These are phyloP conservation scores for Tolmerus cingulatus DNA, from an alignment of 2,888 invertebrate genomes.

Conservation along the genomic window DNA sequence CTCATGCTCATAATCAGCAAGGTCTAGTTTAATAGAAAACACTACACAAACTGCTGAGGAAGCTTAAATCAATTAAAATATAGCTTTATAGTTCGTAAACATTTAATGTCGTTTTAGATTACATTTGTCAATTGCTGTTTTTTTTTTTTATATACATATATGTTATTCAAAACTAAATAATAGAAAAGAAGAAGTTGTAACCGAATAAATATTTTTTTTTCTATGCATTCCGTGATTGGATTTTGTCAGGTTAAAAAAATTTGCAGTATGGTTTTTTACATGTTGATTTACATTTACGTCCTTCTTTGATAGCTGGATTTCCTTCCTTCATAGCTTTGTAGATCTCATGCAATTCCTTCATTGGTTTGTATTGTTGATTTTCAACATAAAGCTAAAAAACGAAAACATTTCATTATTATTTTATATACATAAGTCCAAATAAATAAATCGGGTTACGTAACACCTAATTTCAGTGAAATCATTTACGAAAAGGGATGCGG, in stretches of 20 bases:
- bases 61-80: too few species aligned
- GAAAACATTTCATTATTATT: neutral
- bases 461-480: too few species aligned
- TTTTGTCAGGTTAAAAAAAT: neutral
- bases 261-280: neutral
- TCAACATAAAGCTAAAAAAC: slow-evolving; percentile 53
- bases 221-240: neutral
- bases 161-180: neutral
- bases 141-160: too few species aligned
- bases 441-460: too few species aligned
- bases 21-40: too few species aligned
- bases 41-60: too few species aligned
- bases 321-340: slow-evolving; percentile 56
- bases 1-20: too few species aligned
- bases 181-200: neutral
- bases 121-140: too few species aligned
- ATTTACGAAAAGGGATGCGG: too few species aligned
- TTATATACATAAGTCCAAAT: too few species aligned
- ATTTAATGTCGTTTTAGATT: too few species aligned
- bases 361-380: slow-evolving; percentile 54
- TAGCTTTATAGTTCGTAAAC: too few species aligned
- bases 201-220: neutral
- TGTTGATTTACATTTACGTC: neutral
- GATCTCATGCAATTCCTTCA: slow-evolving; percentile 54
- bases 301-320: slow-evolving; percentile 52